phyloP scores from a whole-genome alignment of 2,113 vertebrate genomes.

The Ammodramus savannarum region DNA sequence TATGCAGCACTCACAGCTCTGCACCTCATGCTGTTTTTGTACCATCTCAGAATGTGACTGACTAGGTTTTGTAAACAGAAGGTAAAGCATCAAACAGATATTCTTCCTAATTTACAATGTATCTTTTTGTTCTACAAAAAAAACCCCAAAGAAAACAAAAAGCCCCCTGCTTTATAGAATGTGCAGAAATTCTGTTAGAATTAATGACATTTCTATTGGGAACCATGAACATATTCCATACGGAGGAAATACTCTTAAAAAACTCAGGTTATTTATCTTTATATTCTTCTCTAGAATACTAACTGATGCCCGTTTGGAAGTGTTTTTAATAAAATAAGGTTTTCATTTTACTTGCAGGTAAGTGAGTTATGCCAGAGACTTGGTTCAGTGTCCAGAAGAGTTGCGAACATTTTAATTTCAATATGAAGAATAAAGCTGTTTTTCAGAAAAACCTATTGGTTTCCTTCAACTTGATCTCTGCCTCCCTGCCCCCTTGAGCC shows the following conservation, averaged over 20 bases:
- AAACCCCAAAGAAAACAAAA: background rate
- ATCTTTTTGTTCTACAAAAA: background rate
- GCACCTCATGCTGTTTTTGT: background rate
- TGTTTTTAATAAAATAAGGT: conserved; percentile 24
- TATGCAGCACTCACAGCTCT: background rate
- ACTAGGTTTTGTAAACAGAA: background rate
- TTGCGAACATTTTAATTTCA: background rate
- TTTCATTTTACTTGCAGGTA: conserved; percentile 32
- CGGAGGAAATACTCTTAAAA: background rate
- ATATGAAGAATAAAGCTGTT: background rate
- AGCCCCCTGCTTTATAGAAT: background rate
- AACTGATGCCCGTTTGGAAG: background rate
- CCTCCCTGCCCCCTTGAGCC: background rate
- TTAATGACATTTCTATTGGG: background rate
- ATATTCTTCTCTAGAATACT: background rate
- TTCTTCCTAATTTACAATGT: background rate
- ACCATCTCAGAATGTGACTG: background rate
- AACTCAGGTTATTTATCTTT: background rate
- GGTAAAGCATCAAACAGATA: background rate
- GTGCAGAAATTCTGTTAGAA: background rate
- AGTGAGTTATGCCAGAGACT: background rate
- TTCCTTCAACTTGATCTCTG: conserved; percentile 1
- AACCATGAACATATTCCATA: background rate
- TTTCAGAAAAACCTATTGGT: background rate
- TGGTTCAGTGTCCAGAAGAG: conserved; percentile 7